Conservation (phyloP, 2,888 invertebrate genomes). For the Resseliella maxima region DNA sequence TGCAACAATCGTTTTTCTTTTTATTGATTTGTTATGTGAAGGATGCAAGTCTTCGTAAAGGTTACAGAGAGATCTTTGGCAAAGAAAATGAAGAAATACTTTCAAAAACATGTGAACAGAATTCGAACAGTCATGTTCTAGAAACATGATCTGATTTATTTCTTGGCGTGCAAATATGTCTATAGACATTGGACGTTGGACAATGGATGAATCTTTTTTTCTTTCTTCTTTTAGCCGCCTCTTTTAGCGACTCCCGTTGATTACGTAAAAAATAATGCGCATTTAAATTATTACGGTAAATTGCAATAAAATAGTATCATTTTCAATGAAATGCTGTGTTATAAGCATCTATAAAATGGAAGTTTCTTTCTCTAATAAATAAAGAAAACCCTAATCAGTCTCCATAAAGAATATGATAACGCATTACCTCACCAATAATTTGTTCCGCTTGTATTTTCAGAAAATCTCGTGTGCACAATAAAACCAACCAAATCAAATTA, state of each 20-base stretch:
- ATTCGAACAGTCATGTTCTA: not conserved
- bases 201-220: no score
- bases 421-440: not conserved
- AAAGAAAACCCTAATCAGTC: not conserved
- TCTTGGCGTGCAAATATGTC: not conserved
- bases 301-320: no score
- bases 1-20: not conserved
- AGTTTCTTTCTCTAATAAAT: not conserved
- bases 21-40: constrained; percentile 37
- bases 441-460: not conserved
- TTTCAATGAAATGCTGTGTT: no score
- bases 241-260: not conserved
- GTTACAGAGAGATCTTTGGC: not conserved
- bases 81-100: not conserved
- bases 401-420: not conserved
- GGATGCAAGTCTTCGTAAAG: constrained; percentile 4
- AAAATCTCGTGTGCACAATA: not conserved
- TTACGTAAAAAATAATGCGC: not conserved
- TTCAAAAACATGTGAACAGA: not conserved
- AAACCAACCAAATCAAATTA: not conserved
- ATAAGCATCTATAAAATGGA: no score
- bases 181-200: no score
- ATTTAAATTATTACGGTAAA: no score
- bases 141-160: constrained; percentile 24
- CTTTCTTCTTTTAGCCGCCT: no score